Percentiles rank a stretch among this genome's conserved stretches.
These are phyloP conservation scores for Sphaerodactylus townsendi DNA, from an alignment of 2,113 vertebrate species.

Conservation along the genomic window DNA sequence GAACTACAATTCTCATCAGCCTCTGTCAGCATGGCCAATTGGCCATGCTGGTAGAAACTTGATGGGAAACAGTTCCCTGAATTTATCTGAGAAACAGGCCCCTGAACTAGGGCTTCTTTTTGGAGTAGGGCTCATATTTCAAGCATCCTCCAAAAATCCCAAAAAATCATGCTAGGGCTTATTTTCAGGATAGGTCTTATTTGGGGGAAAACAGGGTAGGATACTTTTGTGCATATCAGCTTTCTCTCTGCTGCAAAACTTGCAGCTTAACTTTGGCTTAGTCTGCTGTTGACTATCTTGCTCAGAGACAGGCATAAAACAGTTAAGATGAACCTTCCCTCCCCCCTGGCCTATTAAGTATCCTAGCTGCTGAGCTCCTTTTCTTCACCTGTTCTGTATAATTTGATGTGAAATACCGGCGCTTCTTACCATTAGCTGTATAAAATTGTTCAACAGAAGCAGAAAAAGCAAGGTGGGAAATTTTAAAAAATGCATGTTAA, in stretches of 20 bases:
- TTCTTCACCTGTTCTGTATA: neutral
- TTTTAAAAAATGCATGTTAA: neutral
- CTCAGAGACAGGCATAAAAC: neutral
- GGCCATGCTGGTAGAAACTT: too few relatives aligned
- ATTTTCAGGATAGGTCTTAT: too few relatives aligned
- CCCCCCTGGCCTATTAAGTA: neutral
- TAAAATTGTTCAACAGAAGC: fast-evolving
- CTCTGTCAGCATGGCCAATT: too few relatives aligned
- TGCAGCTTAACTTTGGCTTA: neutral
- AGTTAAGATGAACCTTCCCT: neutral
- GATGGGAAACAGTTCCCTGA: too few relatives aligned
- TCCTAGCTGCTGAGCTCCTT: neutral
- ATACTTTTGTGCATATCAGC: neutral
- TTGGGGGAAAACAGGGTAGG: too few relatives aligned
- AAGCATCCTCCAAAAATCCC: too few relatives aligned
- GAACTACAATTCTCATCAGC: too few relatives aligned
- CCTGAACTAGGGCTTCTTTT: too few relatives aligned
- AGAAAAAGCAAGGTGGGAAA: neutral
- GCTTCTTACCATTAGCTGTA: neutral
- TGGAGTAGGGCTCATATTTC: too few relatives aligned
- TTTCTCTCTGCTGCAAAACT: neutral
- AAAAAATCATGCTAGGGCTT: too few relatives aligned
- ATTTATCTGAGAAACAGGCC: too few relatives aligned
- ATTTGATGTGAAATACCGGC: neutral
- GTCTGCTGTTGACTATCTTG: neutral